Evolutionary conservation across 2,797 vertebrate species (phyloP), one percentile per base, ranked within the genome.

Genomic region (Buceros bicornis): DNA sequence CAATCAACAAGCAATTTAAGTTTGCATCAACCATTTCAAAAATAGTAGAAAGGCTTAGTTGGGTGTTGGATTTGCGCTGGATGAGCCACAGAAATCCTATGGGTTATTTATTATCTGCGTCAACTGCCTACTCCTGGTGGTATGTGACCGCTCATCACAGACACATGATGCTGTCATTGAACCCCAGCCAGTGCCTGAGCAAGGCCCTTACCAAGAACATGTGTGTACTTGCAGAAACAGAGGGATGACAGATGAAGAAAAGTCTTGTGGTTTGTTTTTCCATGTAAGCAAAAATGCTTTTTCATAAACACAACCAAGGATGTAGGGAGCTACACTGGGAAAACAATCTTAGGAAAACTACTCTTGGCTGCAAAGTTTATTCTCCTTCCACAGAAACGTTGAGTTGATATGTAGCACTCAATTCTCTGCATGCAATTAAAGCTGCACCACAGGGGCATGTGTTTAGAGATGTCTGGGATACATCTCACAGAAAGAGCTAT

Each of bases 331-430:
- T 92, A 22, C 88, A 61, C 31, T 93, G 78, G 85, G 71, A 87
- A 96, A 95, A 92, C 66, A 93, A 79, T 81, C 71, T 65, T 71
- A 87, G 50, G 90, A 69, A 90, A 95, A 88, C 82, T 89, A 16
- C 62, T 64, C 82, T 93, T 94, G 96, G 95, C 87, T 97, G 87
- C 91, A 94, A 95, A 96, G 54, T 82, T 93, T 89, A 70, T 67
- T 50, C 86, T 93, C 47, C 65, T 51, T 84, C 71, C 64, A 60
- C 71, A 71, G 60, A 83, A 87, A 58, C 29, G 10, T 66, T 64
- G 69, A 62, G 37, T 13, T 70, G 71, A 78, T 80, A 54, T 4
- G 16, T 40, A 91, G 51, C 54, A 51, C 50, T 88, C 61, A 72
- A 16, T 50, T 86, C 25, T 29, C 4, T 78, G 43, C 9, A 0